Conservation (phyloP, 2,113 vertebrate species). For the Ceratotherium simum region DNA sequence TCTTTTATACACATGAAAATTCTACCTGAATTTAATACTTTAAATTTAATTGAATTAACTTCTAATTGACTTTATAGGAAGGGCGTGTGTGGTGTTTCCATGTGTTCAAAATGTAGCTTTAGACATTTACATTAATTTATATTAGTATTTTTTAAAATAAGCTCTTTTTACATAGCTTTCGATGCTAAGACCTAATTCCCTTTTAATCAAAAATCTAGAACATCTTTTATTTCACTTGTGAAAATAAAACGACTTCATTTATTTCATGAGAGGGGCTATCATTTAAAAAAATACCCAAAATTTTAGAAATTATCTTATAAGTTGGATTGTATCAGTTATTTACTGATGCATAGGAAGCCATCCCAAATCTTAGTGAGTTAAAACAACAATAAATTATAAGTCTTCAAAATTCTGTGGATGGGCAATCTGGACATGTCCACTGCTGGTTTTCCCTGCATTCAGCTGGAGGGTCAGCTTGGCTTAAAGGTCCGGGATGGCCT, state of each 20-base stretch:
- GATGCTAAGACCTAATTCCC: background rate
- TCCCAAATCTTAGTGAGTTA: background rate
- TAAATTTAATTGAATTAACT: background rate
- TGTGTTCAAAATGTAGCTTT: background rate
- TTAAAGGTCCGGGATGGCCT: background rate
- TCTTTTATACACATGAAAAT: conserved; percentile 48
- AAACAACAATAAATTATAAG: background rate
- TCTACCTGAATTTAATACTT: conserved; percentile 6
- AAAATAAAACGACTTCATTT: background rate
- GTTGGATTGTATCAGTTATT: background rate
- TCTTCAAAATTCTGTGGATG: background rate
- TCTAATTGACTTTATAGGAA: background rate
- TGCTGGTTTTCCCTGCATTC: background rate
- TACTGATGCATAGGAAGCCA: accelerated
- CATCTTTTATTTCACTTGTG: background rate
- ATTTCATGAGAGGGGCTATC: background rate
- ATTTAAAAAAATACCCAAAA: background rate
- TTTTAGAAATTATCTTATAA: background rate
- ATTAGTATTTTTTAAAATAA: background rate
- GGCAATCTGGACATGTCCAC: too few species aligned
- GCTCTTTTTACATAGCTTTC: background rate
- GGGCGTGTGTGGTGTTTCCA: background rate
- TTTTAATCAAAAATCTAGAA: background rate
- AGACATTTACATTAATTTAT: background rate
- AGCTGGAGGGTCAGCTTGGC: background rate